phyloP scores from a whole-genome alignment of 2,113 vertebrate genomes.

The Orcinus orca region DNA sequence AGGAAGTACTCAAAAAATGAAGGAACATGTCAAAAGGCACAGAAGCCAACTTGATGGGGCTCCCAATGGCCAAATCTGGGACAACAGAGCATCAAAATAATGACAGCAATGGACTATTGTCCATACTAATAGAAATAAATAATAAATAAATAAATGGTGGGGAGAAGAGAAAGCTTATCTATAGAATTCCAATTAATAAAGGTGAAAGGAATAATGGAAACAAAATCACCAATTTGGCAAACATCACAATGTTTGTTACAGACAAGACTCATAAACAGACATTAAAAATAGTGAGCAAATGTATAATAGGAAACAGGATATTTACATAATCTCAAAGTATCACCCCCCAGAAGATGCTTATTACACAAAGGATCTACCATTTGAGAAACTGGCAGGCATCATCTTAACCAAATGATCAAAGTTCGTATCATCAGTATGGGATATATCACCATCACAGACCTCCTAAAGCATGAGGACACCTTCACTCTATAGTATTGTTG shows the following conservation, averaged over 20 bases:
- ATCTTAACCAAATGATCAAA: constrained; percentile 6
- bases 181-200: neutral
- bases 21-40: neutral
- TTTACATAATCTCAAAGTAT: neutral
- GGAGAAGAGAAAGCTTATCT: neutral
- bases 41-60: neutral
- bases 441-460: neutral
- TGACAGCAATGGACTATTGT: neutral
- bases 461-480: neutral
- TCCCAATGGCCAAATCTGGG: neutral
- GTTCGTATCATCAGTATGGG: neutral
- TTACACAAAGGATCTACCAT: neutral
- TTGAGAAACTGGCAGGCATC: neutral
- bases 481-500: neutral
- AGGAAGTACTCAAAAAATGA: neutral
- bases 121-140: neutral
- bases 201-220: neutral
- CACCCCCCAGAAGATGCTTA: constrained; percentile 6
- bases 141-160: neutral
- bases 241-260: neutral
- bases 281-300: neutral
- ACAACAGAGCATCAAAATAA: neutral
- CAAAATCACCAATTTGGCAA: constrained; percentile 4
- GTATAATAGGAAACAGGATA: neutral
- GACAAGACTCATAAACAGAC: neutral